phyloP scores from a whole-genome alignment of 2,888 invertebrate species.

The Lasioglossum oenotherae region DNA sequence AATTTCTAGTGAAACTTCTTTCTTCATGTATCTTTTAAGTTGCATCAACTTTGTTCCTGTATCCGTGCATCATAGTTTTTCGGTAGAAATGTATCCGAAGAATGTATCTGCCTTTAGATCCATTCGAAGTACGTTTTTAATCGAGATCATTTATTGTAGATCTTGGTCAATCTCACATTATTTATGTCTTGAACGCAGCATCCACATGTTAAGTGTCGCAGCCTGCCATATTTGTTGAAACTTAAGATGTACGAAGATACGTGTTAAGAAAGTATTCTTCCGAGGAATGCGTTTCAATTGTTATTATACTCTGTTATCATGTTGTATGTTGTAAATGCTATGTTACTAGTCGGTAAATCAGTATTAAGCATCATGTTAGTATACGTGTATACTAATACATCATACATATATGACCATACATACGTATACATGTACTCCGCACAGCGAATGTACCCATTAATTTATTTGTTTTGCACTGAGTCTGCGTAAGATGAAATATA shows the following conservation, averaged over 20 bases:
- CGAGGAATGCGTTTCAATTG: neutral
- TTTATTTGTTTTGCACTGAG: constrained; percentile 53
- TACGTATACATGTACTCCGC: neutral
- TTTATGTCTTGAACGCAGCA: constrained; percentile 20
- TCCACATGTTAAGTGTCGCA: constrained; percentile 6
- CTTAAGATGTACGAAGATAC: neutral
- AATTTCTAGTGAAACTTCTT: neutral
- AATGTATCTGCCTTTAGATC: neutral
- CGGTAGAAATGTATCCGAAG: neutral
- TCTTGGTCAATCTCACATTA: neutral
- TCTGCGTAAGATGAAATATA: constrained; percentile 43
- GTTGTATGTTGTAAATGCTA: constrained; percentile 26
- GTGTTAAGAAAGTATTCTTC: neutral
- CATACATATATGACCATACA: neutral
- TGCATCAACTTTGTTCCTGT: neutral
- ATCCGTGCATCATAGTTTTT: neutral
- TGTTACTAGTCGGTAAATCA: constrained; percentile 74
- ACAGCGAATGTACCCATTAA: constrained; percentile 15
- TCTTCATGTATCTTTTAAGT: no score
- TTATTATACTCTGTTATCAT: neutral
- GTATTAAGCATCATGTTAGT: constrained; percentile 68
- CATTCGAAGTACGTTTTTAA: neutral
- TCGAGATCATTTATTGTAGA: neutral
- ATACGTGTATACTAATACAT: no score
- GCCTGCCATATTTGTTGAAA: constrained; percentile 45